phyloP scores from a whole-genome alignment of 2,797 vertebrate species.

The Heliangelus exortis region DNA sequence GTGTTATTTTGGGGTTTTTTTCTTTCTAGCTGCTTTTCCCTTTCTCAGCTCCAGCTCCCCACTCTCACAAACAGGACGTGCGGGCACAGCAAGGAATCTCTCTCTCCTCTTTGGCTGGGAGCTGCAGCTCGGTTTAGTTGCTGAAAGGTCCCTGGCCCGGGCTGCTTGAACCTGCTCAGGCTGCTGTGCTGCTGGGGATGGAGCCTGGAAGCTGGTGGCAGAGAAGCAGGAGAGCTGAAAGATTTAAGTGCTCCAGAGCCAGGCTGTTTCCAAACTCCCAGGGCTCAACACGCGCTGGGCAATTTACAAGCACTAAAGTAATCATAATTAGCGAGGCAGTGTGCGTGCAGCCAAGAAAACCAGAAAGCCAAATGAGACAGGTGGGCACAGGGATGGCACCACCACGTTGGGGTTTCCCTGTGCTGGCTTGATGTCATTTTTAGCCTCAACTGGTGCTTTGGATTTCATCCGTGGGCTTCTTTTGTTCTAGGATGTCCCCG shows the following conservation, averaged over 20 bases:
- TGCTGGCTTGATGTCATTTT: not conserved
- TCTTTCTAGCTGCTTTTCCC: not conserved
- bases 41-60: not conserved
- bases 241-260: not conserved
- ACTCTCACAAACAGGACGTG: not conserved
- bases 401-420: not conserved
- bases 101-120: accelerated
- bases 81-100: not conserved
- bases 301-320: not conserved
- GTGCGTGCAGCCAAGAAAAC: not conserved
- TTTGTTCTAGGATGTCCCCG: accelerated
- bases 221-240: not conserved
- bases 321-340: not conserved
- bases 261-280: not conserved
- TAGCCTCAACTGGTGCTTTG: not conserved
- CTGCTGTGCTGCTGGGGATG: not conserved
- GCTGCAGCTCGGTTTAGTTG: too few species aligned
- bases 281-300: not conserved
- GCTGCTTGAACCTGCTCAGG: accelerated
- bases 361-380: not conserved
- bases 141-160: not conserved
- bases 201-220: not conserved
- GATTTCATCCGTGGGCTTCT: not conserved
- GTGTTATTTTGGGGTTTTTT: not conserved
- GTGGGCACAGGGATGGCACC: not conserved